Percentiles rank a stretch among this genome's conserved stretches.
Conservation (phyloP, 2,888 invertebrate genomes). For the Balanococcus diminutus region DNA sequence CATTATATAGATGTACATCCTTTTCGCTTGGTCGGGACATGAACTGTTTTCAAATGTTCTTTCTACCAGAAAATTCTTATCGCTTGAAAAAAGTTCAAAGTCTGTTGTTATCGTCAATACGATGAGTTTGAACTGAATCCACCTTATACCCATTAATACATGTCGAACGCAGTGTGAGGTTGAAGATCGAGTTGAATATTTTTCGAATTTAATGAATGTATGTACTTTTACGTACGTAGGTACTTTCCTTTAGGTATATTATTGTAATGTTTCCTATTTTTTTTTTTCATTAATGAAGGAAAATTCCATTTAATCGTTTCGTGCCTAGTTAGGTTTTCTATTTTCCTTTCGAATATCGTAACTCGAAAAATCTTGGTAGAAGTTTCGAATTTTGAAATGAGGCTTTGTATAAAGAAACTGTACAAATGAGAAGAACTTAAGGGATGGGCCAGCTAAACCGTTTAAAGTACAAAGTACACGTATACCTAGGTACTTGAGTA, state of each 20-base stretch:
- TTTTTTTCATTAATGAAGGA: not conserved
- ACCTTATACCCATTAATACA: not conserved
- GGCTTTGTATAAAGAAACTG: too few relatives aligned
- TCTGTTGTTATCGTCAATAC: not conserved
- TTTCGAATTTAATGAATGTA: not conserved
- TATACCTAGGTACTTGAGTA: too few relatives aligned
- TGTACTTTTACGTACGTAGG: not conserved
- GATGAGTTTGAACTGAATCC: not conserved
- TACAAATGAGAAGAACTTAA: too few relatives aligned
- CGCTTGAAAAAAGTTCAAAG: conserved; percentile 16
- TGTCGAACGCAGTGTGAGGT: not conserved
- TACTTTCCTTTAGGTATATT: not conserved
- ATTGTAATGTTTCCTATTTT: not conserved
- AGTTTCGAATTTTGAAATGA: too few relatives aligned
- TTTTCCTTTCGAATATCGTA: too few relatives aligned
- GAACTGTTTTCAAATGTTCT: not conserved
- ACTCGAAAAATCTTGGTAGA: too few relatives aligned
- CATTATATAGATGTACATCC: not conserved
- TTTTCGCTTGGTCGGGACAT: conserved; percentile 16
- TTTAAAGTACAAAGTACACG: too few relatives aligned
- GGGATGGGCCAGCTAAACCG: too few relatives aligned
- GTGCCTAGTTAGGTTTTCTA: too few relatives aligned
- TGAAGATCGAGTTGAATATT: not conserved
- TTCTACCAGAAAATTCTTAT: conserved; percentile 28
- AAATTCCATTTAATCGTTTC: not conserved